Percentiles rank a stretch among this genome's conserved stretches.
Conservation (phyloP, 2,888 invertebrate genomes). For the Chymomyza amoena region DNA sequence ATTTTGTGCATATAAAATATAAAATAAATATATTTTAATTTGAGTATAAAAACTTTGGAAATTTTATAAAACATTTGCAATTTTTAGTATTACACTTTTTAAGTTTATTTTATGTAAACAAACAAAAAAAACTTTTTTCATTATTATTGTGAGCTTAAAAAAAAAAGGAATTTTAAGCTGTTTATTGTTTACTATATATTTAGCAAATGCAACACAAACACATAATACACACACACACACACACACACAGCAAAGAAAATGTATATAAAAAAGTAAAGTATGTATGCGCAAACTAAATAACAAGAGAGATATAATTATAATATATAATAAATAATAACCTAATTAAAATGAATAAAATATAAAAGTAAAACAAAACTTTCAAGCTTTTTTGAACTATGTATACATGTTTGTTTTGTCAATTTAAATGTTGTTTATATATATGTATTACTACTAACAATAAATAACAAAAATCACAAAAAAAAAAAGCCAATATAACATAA, state of each 20-base stretch:
- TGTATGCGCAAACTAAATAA: background rate
- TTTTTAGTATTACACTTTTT: background rate
- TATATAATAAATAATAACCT: background rate
- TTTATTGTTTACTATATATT: constrained; percentile 15
- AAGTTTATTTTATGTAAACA: background rate
- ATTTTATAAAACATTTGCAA: background rate
- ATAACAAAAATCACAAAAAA: background rate
- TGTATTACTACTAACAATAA: constrained; percentile 23
- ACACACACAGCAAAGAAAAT: background rate
- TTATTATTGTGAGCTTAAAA: background rate
- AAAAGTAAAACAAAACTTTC: background rate
- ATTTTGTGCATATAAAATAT: background rate
- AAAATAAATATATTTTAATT: background rate
- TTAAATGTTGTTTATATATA: constrained; percentile 7
- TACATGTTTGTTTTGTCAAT: constrained; percentile 8
- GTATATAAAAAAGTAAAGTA: background rate
- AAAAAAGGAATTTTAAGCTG: background rate
- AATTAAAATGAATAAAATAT: constrained; percentile 1
- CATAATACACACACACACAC: constrained; percentile 18
- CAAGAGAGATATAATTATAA: background rate
- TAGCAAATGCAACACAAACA: constrained; percentile 43
- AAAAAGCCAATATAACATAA: background rate
- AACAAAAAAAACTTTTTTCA: background rate
- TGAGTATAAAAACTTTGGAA: background rate
- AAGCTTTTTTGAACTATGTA: constrained; percentile 1